Conservation (phyloP, 2,113 vertebrate genomes). For the Kryptolebias marmoratus region DNA sequence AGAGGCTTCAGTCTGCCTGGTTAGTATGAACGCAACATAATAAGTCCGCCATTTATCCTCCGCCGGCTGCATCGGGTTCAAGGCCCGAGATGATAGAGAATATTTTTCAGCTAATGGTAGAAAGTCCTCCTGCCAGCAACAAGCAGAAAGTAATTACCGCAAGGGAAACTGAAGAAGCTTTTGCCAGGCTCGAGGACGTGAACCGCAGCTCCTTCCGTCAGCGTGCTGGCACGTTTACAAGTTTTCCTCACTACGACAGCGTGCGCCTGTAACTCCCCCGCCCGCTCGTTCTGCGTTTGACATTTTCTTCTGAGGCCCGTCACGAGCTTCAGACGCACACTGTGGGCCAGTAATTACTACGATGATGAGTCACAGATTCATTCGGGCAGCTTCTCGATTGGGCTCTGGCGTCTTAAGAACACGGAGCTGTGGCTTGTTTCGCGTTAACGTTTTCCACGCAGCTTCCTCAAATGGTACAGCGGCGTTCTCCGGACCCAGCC, state of each 20-base stretch:
- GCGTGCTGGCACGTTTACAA: conserved; percentile 43
- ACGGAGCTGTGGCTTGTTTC: conserved; percentile 11
- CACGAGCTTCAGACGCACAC: conserved; percentile 19
- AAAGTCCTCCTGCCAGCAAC: conserved; percentile 11
- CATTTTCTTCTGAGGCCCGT: conserved; percentile 45
- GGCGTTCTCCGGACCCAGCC: neutral
- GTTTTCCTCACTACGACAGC: conserved; percentile 28
- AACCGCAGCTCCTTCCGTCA: conserved; percentile 26
- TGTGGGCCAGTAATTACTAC: conserved; percentile 42
- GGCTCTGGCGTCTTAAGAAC: conserved; percentile 11
- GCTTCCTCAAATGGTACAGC: neutral
- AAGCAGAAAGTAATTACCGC: conserved; percentile 9
- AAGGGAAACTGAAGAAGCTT: conserved; percentile 18
- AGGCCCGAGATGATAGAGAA: neutral
- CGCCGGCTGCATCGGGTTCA: neutral
- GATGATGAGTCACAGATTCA: conserved; percentile 49
- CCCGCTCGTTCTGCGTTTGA: conserved; percentile 44
- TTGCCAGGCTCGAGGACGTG: neutral
- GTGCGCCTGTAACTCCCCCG: conserved; percentile 9
- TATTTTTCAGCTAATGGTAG: neutral
- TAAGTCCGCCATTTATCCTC: neutral
- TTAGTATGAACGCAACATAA: conserved; percentile 1
- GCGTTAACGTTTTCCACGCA: conserved; percentile 7
- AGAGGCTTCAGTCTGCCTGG: conserved; percentile 15
- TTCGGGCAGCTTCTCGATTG: conserved; percentile 21